Evolutionary conservation across 1,140 invertebrate species (phyloP).

Genomic region (Drosophila albomicans): DNA sequence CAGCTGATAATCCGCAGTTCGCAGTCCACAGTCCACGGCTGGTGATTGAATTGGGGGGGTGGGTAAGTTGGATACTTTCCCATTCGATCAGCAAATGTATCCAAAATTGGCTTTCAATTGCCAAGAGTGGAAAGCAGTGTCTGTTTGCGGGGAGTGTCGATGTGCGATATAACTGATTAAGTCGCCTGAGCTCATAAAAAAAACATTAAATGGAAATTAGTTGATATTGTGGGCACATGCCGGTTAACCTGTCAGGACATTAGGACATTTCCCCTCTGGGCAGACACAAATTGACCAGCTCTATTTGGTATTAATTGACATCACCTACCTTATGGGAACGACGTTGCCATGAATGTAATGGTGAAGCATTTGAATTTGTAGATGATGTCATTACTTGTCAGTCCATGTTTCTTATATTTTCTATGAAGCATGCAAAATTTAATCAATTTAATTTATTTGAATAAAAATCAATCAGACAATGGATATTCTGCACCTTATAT

Average conservation of each 20-base stretch:
- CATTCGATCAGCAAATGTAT: constrained; percentile 45
- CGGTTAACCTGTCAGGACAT: constrained; percentile 15
- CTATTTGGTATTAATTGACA: constrained; percentile 42
- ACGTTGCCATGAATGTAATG: constrained; percentile 5
- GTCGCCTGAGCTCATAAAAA: constrained; percentile 45
- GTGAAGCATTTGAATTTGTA: neutral
- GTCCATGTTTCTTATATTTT: neutral
- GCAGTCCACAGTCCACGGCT: constrained; percentile 5
- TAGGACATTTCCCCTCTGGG: constrained; percentile 5
- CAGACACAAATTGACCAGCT: constrained; percentile 14
- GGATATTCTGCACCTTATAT: too few relatives aligned
- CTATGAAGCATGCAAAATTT: too few relatives aligned
- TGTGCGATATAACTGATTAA: constrained; percentile 51
- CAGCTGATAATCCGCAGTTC: neutral
- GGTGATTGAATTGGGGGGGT: constrained; percentile 55
- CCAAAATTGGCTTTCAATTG: constrained; percentile 42
- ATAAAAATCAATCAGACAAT: too few relatives aligned
- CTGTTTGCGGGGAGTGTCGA: constrained; percentile 4
- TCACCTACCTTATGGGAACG: neutral
- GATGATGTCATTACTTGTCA: constrained; percentile 1
- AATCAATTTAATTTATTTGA: too few relatives aligned
- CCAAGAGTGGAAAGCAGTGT: constrained; percentile 6
- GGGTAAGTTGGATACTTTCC: constrained; percentile 18
- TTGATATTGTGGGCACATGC: constrained; percentile 10
- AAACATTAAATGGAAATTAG: constrained; percentile 43